Conservation (phyloP, 2,888 invertebrate genomes). For the Melipona beecheii region DNA sequence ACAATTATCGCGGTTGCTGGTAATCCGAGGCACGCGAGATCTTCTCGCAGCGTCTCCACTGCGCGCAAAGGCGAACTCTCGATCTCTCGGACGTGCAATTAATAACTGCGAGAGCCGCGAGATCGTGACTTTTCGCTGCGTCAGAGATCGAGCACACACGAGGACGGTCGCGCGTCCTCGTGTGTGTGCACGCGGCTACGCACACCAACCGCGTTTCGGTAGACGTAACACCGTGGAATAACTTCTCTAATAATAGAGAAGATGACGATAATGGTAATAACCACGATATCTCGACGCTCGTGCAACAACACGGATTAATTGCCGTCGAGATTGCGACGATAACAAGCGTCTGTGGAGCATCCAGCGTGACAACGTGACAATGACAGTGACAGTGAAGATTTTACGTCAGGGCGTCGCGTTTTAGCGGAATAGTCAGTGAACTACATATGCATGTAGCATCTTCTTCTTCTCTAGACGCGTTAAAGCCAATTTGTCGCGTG, state of each 20-base stretch:
- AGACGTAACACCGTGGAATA: slow-evolving; percentile 51
- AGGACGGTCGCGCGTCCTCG: neutral
- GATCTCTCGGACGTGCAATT: slow-evolving; percentile 42
- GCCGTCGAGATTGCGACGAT: slow-evolving; percentile 42
- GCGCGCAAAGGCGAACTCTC: slow-evolving; percentile 7
- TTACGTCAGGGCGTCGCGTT: neutral
- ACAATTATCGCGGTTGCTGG: slow-evolving; percentile 44
- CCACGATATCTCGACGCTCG: slow-evolving; percentile 38
- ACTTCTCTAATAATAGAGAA: slow-evolving; percentile 61
- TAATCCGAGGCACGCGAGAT: slow-evolving; percentile 31
- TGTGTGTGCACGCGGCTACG: neutral
- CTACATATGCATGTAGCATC: neutral
- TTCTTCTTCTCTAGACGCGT: neutral
- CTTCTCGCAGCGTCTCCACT: slow-evolving; percentile 11
- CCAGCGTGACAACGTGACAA: slow-evolving; percentile 21
- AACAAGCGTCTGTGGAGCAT: slow-evolving; percentile 17
- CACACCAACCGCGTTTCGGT: slow-evolving; percentile 23
- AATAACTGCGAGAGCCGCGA: slow-evolving; percentile 42
- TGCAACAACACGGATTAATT: slow-evolving; percentile 50
- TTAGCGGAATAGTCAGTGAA: neutral
- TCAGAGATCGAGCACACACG: slow-evolving; percentile 42
- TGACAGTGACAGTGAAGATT: slow-evolving; percentile 20
- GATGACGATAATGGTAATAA: slow-evolving; percentile 69
- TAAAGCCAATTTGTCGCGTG: neutral
- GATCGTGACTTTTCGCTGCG: slow-evolving; percentile 45